phyloP scores from a whole-genome alignment of 2,888 invertebrate genomes.

The Criorhina ranunculi region DNA sequence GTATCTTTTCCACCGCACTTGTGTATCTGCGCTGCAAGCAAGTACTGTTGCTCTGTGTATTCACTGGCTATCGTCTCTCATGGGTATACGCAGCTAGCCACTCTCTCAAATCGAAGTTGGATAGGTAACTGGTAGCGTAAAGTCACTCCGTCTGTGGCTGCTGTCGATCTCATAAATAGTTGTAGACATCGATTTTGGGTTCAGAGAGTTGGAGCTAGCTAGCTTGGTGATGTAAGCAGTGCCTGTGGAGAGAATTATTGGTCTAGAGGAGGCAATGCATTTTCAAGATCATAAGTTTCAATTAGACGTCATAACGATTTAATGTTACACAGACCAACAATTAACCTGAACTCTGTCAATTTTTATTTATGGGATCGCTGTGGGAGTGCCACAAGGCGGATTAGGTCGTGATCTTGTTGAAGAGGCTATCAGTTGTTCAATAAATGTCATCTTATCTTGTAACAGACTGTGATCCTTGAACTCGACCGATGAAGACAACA shows the following conservation, averaged over 20 bases:
- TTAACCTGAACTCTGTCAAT: conserved; percentile 30
- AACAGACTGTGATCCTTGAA: conserved; percentile 9
- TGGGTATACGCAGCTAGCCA: conserved; percentile 48
- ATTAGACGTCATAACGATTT: conserved; percentile 56
- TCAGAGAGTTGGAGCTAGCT: conserved; percentile 36
- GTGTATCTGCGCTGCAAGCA: conserved; percentile 43
- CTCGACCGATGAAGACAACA: conserved; percentile 4
- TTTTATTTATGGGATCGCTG: conserved; percentile 37
- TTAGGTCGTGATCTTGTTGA: conserved; percentile 1
- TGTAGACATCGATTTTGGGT: conserved; percentile 1
- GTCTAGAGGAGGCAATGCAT: conserved; percentile 25
- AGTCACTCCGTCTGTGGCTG: conserved; percentile 50
- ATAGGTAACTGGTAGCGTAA: conserved; percentile 39
- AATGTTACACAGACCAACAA: conserved; percentile 42
- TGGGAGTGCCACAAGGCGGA: conserved; percentile 57
- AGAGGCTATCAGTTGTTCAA: conserved; percentile 13
- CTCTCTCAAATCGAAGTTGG: conserved; percentile 57
- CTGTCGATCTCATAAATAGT: conserved; percentile 22
- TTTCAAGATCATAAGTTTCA: conserved; percentile 72
- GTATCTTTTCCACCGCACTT: conserved; percentile 69
- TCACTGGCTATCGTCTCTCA: conserved; percentile 48
- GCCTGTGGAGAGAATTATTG: conserved; percentile 17
- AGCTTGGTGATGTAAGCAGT: conserved; percentile 56
- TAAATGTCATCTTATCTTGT: conserved; percentile 24
- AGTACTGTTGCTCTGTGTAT: conserved; percentile 48